phyloP scores from a whole-genome alignment of 2,888 invertebrate genomes.

The Notocelia uddmanniana region DNA sequence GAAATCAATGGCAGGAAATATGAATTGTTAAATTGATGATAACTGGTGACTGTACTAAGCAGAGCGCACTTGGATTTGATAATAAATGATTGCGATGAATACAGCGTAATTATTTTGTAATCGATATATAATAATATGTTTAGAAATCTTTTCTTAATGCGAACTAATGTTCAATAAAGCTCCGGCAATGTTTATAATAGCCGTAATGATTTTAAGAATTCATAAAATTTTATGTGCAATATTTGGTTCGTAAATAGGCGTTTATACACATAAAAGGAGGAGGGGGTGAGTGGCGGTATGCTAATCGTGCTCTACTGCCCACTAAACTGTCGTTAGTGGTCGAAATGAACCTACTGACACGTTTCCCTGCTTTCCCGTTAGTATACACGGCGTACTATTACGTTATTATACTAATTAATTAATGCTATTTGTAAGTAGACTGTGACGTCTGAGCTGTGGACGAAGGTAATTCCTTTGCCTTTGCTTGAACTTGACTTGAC shows the following conservation, averaged over 20 bases:
- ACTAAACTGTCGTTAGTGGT: constrained; percentile 65
- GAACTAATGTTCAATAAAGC: neutral
- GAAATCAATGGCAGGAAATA: constrained; percentile 32
- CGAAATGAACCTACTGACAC: constrained; percentile 60
- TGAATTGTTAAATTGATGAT: constrained; percentile 15
- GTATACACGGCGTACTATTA: constrained; percentile 24
- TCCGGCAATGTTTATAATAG: constrained; percentile 23
- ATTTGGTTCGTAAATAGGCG: constrained; percentile 62
- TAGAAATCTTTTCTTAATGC: neutral
- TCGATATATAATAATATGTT: neutral
- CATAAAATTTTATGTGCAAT: constrained; percentile 64
- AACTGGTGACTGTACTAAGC: neutral
- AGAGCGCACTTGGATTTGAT: neutral
- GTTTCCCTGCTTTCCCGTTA: constrained; percentile 51
- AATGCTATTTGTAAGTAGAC: neutral
- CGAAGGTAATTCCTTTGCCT: no score
- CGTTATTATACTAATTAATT: constrained; percentile 15
- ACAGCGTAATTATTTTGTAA: neutral
- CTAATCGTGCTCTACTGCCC: constrained; percentile 66
- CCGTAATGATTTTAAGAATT: constrained; percentile 60
- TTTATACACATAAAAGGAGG: constrained; percentile 52
- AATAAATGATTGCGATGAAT: neutral
- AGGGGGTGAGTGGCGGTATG: constrained; percentile 60
- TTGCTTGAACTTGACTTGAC: no score
- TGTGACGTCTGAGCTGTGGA: neutral